These are phyloP conservation scores for zebrafish (Danio rerio) DNA, from an alignment of 2,113 vertebrate species.

Conservation along the genomic window GRCz12tu NC_133191.1:36926001-36926500, in stretches of 20 bases:
- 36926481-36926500: too few relatives aligned
- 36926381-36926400: conserved; percentile 48
- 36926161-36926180: conserved; percentile 67
- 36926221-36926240: background rate
- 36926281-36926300: conserved; percentile 44
- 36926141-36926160: conserved; percentile 63
- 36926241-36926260: background rate
- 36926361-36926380: conserved; percentile 67
- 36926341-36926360: conserved; percentile 60
- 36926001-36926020: background rate
- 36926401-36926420: conserved; percentile 36
- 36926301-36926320: conserved; percentile 55
- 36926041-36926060: conserved; percentile 10
- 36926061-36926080: conserved; percentile 38
- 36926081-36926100: conserved; percentile 42
- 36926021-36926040: background rate
- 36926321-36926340: conserved; percentile 64
- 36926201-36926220: conserved; percentile 53
- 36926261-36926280: conserved; percentile 17
- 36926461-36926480: too few relatives aligned
- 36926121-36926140: conserved; percentile 40
- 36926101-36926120: conserved; percentile 50
- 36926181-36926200: conserved; percentile 65
- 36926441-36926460: too few relatives aligned
- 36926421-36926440: conserved; percentile 20